These are phyloP conservation scores for Tortrix viridana DNA, from an alignment of 2,888 invertebrate genomes.

Conservation along the genomic window DNA sequence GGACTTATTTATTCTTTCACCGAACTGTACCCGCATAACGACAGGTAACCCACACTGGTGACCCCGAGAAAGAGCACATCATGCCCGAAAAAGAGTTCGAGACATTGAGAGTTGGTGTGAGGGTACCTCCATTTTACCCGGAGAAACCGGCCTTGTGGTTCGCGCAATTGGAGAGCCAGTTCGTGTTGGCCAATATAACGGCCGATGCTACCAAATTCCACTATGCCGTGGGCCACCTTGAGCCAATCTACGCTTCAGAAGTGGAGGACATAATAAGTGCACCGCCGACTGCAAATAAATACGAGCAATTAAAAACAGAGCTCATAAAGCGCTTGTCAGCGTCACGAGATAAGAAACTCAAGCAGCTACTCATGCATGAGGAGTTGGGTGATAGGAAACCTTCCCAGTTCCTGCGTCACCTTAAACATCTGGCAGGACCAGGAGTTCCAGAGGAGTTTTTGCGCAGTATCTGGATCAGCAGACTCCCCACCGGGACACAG, in stretches of 20 bases:
- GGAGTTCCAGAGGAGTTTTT: constrained; percentile 29
- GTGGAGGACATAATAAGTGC: background rate
- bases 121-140: constrained; percentile 4
- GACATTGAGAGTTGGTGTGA: too few species aligned
- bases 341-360: constrained; percentile 20
- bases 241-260: background rate
- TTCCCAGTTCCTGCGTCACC: constrained; percentile 36
- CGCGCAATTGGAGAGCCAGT: constrained; percentile 1
- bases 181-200: background rate
- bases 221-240: background rate
- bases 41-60: background rate
- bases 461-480: constrained; percentile 17
- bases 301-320: constrained; percentile 25
- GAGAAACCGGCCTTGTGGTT: constrained; percentile 3
- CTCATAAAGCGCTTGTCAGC: too few species aligned
- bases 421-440: constrained; percentile 24
- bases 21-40: too few species aligned
- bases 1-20: too few species aligned
- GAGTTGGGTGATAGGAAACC: constrained; percentile 38
- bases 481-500: constrained; percentile 35
- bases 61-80: background rate
- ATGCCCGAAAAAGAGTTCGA: background rate
- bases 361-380: constrained; percentile 33
- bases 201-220: constrained; percentile 1
- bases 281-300: constrained; percentile 1